Evolutionary conservation across 1,140 invertebrate species (phyloP), one percentile per base, ranked within the genome.

Genomic region (Aleiodes sp.): DNA sequence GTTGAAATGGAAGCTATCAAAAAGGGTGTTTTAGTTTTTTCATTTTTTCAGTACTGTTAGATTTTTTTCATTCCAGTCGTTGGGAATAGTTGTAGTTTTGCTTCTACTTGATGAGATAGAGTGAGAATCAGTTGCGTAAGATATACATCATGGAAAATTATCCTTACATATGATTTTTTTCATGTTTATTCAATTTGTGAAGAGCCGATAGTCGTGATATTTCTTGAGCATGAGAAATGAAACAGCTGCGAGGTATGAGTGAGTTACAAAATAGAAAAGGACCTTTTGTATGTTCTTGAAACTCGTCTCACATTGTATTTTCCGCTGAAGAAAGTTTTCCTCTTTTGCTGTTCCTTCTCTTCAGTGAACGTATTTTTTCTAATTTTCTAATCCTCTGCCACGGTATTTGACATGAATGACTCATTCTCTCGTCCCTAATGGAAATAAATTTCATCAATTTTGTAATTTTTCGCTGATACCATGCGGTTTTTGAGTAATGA

Each of bases 1-100:
- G 31, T 57, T 12, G 29, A 66, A 52, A 57, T 52, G 46, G 64
- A 66, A 66, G 64, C 57, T 57, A 52, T 66, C 46, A 46, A 52
- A 57, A 52, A 66, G 29, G n/a, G n/a, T n/a, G n/a, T n/a, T n/a
- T 66, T 66, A 29, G 26, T 21, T 33, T 66, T 66, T 57, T 29
- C 16, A 14, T 37, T n/a, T 63, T 41, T 35, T 41, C 21, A 31
- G 46, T 35, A 28, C 56, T 35, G 52, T 37, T 57, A n/a, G 29
- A 10, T 46, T 64, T 0, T 64, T 41, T 64, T 24, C 43, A 43
- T 64, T 26, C n/a, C 3, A 10, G 28, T 61, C 28, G 16, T 64
- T 66, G 16, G 46, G 33, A 28, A 57, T 65, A n/a, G 43, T 56
- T 9, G 52, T 35, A 59, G 26, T 9, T 31, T 29, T 59, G 28